Percentiles rank a stretch among this genome's conserved stretches.
These are phyloP conservation scores for Listronotus oregonensis DNA, from an alignment of 1,140 invertebrate species.

Conservation along the genomic window DNA sequence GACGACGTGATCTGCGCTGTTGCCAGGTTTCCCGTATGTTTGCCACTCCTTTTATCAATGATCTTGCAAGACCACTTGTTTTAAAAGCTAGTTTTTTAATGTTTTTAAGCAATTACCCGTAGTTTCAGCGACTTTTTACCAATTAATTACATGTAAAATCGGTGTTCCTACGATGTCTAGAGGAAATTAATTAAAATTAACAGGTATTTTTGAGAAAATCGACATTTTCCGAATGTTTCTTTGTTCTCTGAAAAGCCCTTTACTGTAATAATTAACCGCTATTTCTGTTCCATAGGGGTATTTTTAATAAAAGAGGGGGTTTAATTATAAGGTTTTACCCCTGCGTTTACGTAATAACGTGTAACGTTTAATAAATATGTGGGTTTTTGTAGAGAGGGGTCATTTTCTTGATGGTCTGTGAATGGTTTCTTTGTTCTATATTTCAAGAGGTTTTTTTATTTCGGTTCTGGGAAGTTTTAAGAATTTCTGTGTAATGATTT, in stretches of 20 bases:
- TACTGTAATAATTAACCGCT: constrained; percentile 3
- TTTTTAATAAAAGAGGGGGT: background rate
- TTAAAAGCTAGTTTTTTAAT: constrained; percentile 5
- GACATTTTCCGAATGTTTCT: constrained; percentile 16
- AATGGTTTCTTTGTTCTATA: constrained; percentile 9
- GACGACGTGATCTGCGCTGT: constrained; percentile 34
- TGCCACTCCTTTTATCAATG: constrained; percentile 38
- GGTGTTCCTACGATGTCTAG: background rate
- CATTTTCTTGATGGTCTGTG: background rate
- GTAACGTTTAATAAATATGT: constrained; percentile 1
- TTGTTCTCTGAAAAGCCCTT: constrained; percentile 23
- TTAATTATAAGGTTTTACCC: constrained; percentile 3
- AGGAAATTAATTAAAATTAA: background rate
- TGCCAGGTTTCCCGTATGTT: constrained; percentile 24
- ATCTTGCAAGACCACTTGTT: constrained; percentile 34
- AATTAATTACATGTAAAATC: background rate
- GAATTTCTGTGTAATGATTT: no score
- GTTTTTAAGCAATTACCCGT: background rate
- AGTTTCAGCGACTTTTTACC: background rate
- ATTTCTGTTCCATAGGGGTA: constrained; percentile 4
- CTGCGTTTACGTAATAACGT: constrained; percentile 2
- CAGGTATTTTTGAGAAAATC: constrained; percentile 10
- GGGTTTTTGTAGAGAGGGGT: background rate
- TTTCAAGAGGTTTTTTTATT: background rate
- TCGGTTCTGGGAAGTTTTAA: no score